These are phyloP conservation scores for Chroicocephalus ridibundus DNA, from an alignment of 2,113 vertebrate genomes.

Conservation along the genomic window DNA sequence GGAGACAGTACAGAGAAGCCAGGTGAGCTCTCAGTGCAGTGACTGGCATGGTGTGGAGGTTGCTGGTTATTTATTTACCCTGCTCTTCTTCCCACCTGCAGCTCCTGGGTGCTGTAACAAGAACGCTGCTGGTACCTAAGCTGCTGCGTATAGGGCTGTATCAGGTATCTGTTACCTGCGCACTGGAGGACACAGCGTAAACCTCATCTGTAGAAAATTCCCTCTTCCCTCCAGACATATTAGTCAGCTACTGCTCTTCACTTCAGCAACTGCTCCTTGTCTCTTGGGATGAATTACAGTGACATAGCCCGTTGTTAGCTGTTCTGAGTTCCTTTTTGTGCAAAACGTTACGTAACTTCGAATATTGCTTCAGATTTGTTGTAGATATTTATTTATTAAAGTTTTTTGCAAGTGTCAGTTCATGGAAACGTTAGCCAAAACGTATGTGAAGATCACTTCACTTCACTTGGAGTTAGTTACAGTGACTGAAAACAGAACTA, in stretches of 20 bases:
- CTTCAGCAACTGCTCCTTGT: neutral
- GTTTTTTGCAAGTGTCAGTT: neutral
- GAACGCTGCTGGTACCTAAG: neutral
- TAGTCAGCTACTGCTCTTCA: neutral
- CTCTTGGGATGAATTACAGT: neutral
- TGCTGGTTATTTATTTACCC: neutral
- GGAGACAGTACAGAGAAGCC: neutral
- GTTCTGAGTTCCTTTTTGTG: neutral
- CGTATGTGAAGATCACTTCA: neutral
- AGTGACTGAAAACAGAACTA: neutral
- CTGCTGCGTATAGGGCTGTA: neutral
- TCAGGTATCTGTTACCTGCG: neutral
- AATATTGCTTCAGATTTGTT: neutral
- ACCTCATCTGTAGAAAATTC: neutral
- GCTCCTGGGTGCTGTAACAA: neutral
- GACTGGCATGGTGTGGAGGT: neutral
- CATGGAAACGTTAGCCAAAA: neutral
- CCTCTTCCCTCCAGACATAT: neutral
- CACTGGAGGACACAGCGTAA: neutral
- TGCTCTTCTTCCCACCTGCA: neutral
- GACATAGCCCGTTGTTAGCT: neutral
- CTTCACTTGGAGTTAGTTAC: neutral
- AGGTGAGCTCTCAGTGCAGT: neutral
- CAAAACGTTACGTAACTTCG: neutral
- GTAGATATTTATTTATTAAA: neutral